phyloP scores from a whole-genome alignment of 2,113 vertebrate genomes.

The Cyprinodon tularosa region DNA sequence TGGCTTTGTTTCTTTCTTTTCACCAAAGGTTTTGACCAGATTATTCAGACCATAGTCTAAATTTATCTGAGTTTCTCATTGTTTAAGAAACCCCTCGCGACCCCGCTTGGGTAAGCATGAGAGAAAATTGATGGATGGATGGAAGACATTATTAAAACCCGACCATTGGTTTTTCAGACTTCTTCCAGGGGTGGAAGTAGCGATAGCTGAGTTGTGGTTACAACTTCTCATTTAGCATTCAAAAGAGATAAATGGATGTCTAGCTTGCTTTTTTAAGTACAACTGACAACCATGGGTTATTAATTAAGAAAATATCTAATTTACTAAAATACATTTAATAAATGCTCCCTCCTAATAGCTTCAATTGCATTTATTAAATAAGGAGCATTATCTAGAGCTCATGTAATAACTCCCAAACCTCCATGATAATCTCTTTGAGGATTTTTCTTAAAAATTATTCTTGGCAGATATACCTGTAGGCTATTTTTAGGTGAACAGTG shows the following conservation, averaged over 20 bases:
- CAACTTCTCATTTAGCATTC: slow-evolving; percentile 4
- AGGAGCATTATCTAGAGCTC: not conserved
- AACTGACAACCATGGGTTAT: not conserved
- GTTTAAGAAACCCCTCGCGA: not conserved
- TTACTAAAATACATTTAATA: not conserved
- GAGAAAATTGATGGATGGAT: no score
- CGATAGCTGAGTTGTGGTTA: slow-evolving; percentile 9
- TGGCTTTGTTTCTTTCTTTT: slow-evolving; percentile 25
- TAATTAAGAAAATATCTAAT: not conserved
- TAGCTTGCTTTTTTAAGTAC: not conserved
- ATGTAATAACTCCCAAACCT: not conserved
- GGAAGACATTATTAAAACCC: slow-evolving; percentile 13
- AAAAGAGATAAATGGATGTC: not conserved
- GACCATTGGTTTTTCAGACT: not conserved
- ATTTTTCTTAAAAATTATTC: not conserved
- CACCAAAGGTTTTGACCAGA: slow-evolving; percentile 6
- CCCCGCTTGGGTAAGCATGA: no score
- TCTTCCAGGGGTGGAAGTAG: not conserved
- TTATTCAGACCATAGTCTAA: not conserved
- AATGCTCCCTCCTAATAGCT: not conserved
- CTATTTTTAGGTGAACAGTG: not conserved
- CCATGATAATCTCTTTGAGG: not conserved
- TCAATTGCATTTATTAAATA: not conserved
- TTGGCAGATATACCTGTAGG: not conserved
- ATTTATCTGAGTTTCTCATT: not conserved